Evolutionary conservation across 1,140 invertebrate genomes (phyloP).

Genomic region (Eciton burchellii): DNA sequence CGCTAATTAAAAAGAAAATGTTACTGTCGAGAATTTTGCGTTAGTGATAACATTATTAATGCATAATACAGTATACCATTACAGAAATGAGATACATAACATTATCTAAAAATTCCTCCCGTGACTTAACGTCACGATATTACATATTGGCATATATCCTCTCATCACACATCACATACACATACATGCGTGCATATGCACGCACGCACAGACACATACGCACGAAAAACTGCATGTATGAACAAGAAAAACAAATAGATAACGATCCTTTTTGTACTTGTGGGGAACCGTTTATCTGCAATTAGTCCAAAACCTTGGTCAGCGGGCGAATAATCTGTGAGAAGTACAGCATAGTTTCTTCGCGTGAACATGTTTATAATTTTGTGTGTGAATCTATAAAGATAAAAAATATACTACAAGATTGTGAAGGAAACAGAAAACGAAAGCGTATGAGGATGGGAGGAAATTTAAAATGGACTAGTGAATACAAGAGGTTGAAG

Average conservation of each 20-base stretch:
- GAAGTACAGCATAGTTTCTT: conserved; percentile 38
- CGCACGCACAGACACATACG: conserved; percentile 1
- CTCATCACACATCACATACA: too few species aligned
- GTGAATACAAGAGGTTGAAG: conserved; percentile 50
- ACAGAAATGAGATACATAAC: conserved; percentile 76
- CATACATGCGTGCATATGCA: too few species aligned
- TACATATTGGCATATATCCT: conserved; percentile 66
- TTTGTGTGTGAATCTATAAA: conserved; percentile 33
- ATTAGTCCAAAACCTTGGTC: conserved; percentile 57
- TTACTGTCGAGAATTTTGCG: conserved; percentile 72
- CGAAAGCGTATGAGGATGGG: conserved; percentile 23
- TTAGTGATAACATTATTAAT: conserved; percentile 80
- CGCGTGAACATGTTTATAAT: conserved; percentile 61
- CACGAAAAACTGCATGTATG: conserved; percentile 55
- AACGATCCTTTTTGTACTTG: conserved; percentile 71
- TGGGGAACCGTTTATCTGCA: conserved; percentile 60
- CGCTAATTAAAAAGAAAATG: conserved; percentile 75
- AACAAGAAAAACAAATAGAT: conserved; percentile 59
- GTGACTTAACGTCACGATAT: conserved; percentile 47
- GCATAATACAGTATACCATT: conserved; percentile 80
- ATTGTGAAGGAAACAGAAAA: conserved; percentile 7
- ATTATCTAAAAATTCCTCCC: conserved; percentile 64
- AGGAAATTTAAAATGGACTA: conserved; percentile 62
- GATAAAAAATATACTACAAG: conserved; percentile 26
- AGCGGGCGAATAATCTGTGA: conserved; percentile 49